Percentiles rank a stretch among this genome's conserved stretches.
Evolutionary conservation across 2,888 invertebrate species (phyloP).

Genomic region (Microctonus brassicae): DNA sequence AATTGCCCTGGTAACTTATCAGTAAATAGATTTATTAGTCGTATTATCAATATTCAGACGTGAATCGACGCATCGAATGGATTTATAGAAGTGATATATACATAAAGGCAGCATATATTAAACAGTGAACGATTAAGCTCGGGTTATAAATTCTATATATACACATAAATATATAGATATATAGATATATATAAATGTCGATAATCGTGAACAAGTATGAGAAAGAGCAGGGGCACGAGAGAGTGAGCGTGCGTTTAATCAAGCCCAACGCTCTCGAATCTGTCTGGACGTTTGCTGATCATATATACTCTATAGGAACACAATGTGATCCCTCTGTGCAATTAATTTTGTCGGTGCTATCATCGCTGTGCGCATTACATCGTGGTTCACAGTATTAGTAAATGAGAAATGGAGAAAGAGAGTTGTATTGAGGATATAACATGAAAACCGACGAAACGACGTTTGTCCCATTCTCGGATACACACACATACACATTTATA

Average conservation of each 20-base stretch:
- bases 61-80: background rate
- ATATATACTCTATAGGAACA: background rate
- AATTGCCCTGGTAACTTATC: background rate
- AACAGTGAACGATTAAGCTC: background rate
- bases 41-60: background rate
- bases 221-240: background rate
- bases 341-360: conserved; percentile 33
- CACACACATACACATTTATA: too few relatives aligned
- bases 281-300: conserved; percentile 13
- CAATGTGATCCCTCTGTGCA: conserved; percentile 30
- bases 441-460: conserved; percentile 12
- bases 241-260: conserved; percentile 25
- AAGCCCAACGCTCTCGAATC: conserved; percentile 12
- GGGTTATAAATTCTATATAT: background rate
- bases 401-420: background rate
- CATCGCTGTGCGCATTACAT: conserved; percentile 25
- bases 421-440: too few relatives aligned
- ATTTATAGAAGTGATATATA: background rate
- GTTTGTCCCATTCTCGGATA: conserved; percentile 19
- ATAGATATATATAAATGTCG: too few relatives aligned
- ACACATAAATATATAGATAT: background rate
- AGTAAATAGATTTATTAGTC: background rate
- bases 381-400: background rate
- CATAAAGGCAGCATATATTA: background rate
- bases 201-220: too few relatives aligned